Conservation (phyloP, 2,113 vertebrate species). For the Cinclus mexicanus region DNA sequence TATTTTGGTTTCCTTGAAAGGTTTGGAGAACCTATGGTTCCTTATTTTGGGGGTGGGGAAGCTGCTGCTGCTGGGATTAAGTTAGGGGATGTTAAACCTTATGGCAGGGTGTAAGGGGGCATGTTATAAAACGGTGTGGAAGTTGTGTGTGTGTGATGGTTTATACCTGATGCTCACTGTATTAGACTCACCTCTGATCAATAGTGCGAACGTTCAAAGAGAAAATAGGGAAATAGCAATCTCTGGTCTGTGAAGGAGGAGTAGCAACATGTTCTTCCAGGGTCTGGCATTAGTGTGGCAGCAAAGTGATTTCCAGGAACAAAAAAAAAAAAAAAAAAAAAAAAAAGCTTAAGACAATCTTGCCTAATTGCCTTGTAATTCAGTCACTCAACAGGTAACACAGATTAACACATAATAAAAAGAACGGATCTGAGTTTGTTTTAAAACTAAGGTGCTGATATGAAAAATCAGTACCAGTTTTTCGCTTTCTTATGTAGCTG, state of each 20-base stretch:
- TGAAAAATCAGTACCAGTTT: background rate
- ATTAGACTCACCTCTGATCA: background rate
- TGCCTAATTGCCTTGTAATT: background rate
- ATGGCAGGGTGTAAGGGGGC: background rate
- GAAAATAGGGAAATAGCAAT: background rate
- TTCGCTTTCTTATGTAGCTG: background rate
- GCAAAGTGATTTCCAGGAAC: background rate
- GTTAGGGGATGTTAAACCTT: accelerated
- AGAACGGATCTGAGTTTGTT: background rate
- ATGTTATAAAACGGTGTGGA: background rate
- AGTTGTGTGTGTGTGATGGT: background rate
- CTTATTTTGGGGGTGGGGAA: background rate
- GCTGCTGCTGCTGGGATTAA: background rate
- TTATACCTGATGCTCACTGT: background rate
- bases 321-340: background rate
- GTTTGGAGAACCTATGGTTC: background rate
- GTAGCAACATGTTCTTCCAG: background rate
- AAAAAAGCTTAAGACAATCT: background rate
- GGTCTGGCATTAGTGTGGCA: background rate
- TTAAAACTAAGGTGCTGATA: background rate
- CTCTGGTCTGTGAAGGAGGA: background rate
- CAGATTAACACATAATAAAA: background rate
- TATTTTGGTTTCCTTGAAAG: background rate
- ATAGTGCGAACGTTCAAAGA: background rate
- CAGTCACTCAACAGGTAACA: background rate